These are phyloP conservation scores for Heliothis subflexa DNA, from an alignment of 1,140 invertebrate species.

Conservation along the genomic window DNA sequence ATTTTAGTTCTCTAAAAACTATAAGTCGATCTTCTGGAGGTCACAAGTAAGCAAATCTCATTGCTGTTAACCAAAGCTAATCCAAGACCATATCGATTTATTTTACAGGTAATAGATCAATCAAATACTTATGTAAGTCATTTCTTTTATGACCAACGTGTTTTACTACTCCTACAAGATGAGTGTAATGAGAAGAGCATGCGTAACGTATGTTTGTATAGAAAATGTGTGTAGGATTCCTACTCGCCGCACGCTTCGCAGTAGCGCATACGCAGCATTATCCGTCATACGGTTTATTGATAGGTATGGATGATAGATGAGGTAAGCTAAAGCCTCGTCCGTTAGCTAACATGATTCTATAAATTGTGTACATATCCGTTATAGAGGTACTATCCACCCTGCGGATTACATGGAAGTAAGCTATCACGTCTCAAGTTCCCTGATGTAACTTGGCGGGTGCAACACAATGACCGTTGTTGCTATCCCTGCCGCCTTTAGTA, in stretches of 20 bases:
- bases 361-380: constrained; percentile 26
- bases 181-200: not conserved
- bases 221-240: not conserved
- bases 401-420: constrained; percentile 30
- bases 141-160: not conserved
- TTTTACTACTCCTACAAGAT: not conserved
- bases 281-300: constrained; percentile 33
- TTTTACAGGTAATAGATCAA: not conserved
- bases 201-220: not conserved
- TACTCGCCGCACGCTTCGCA: constrained; percentile 17
- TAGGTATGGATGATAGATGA: constrained; percentile 38
- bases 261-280: constrained; percentile 17
- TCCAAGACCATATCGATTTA: not conserved
- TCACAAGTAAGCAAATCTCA: too few relatives aligned
- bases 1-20: not conserved
- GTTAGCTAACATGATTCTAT: constrained; percentile 41
- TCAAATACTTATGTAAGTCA: not conserved
- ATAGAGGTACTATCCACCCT: constrained; percentile 36
- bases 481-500: not conserved
- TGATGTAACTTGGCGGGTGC: constrained; percentile 9
- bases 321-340: constrained; percentile 35
- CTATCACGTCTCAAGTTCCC: constrained; percentile 19
- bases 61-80: not conserved
- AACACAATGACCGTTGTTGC: not conserved
- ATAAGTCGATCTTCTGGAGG: not conserved